These are phyloP conservation scores for Plutella xylostella DNA, from an alignment of 2,888 invertebrate species.

Conservation along the genomic window DNA sequence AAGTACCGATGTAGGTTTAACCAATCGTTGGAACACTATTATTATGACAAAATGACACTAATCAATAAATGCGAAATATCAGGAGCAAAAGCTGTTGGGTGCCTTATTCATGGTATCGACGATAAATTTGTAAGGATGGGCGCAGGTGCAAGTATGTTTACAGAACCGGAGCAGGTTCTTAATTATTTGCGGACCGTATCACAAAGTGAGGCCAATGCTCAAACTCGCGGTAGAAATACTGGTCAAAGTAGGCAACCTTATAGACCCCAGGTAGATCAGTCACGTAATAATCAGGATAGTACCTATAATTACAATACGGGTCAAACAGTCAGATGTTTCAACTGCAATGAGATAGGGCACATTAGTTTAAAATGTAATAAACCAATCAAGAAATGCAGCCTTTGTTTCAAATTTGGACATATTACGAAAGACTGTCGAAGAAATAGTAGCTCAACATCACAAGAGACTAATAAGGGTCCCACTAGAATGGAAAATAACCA, in stretches of 20 bases:
- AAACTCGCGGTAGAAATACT: no score
- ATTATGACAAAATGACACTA: constrained; percentile 15
- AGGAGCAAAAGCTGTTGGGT: constrained; percentile 18
- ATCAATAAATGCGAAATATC: constrained; percentile 19
- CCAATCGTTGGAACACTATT: constrained; percentile 16
- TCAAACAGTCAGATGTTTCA: not conserved
- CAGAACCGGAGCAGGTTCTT: no score
- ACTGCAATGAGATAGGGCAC: not conserved
- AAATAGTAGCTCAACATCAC: not conserved
- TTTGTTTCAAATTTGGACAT: not conserved
- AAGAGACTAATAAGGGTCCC: no score
- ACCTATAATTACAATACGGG: no score
- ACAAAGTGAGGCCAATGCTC: no score
- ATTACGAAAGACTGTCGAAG: not conserved
- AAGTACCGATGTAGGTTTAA: not conserved
- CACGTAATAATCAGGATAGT: no score
- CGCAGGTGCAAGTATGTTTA: constrained; percentile 14
- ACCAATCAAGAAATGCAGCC: not conserved
- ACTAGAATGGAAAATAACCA: no score
- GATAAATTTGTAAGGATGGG: constrained; percentile 20
- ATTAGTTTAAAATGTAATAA: not conserved
- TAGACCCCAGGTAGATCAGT: no score
- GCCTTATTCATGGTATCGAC: constrained; percentile 19
- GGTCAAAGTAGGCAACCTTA: no score
- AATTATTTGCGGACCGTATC: no score